phyloP scores from a whole-genome alignment of 2,113 vertebrate genomes.

The Prinia subflava region DNA sequence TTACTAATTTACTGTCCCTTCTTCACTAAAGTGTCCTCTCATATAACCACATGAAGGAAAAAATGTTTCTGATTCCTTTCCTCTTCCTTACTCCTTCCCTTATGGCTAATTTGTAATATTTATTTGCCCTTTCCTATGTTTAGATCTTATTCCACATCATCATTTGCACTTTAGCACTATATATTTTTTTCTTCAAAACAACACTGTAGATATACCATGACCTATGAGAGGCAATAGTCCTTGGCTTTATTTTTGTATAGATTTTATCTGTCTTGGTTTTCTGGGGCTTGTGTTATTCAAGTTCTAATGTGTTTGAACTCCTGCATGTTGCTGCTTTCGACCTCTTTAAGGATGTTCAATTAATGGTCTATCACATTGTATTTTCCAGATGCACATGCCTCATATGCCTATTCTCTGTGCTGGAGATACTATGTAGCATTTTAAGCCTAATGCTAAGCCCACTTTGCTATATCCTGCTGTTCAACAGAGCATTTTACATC shows the following conservation, averaged over 20 bases:
- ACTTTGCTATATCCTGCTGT: background rate
- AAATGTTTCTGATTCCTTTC: background rate
- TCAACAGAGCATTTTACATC: background rate
- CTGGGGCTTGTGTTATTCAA: background rate
- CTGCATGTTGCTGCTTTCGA: background rate
- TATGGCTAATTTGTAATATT: background rate
- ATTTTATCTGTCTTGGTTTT: background rate
- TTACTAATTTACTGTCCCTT: background rate
- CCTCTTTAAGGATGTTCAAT: background rate
- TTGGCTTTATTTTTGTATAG: background rate
- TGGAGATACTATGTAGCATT: background rate
- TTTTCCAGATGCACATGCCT: background rate
- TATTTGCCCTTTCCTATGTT: background rate
- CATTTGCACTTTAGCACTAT: background rate
- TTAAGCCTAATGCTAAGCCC: background rate
- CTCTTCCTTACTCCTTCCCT: background rate
- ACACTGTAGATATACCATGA: background rate
- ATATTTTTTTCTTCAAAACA: background rate
- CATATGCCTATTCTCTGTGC: background rate
- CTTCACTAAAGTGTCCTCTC: background rate
- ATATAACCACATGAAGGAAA: background rate
- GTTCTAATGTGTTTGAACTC: background rate
- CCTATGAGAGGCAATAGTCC: background rate
- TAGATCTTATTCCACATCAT: background rate
- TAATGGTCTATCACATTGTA: background rate